These are phyloP conservation scores for Pangasius larnaudii DNA, from an alignment of 2,797 vertebrate species.

Conservation along the genomic window DNA sequence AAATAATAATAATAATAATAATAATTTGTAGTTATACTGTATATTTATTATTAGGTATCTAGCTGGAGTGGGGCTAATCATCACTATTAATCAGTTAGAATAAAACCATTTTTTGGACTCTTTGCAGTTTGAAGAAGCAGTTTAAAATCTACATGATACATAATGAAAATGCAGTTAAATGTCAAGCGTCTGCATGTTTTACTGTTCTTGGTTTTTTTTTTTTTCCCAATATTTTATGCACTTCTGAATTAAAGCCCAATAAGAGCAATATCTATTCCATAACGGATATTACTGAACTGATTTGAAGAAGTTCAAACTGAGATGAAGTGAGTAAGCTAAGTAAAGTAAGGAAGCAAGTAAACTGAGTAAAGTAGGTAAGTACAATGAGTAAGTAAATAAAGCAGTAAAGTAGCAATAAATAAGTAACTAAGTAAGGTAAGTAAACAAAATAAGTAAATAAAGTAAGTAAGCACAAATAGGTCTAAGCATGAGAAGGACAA, in stretches of 20 bases:
- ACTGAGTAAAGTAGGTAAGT: background rate
- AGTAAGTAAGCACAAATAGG: background rate
- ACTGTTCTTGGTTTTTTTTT: background rate
- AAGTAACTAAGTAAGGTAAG: background rate
- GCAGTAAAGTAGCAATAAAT: background rate
- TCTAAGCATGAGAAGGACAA: background rate
- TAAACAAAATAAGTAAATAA: background rate
- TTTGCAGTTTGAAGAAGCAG: background rate
- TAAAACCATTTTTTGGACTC: background rate
- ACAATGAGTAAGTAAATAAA: background rate
- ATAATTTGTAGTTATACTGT: background rate
- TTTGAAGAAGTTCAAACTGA: background rate
- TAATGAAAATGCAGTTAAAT: background rate
- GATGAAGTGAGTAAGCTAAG: background rate
- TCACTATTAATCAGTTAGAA: background rate
- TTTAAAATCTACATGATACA: background rate
- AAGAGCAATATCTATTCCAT: background rate
- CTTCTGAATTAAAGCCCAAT: background rate
- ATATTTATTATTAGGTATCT: background rate
- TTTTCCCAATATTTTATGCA: background rate
- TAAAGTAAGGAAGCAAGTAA: background rate
- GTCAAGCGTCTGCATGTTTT: background rate
- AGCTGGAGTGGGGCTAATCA: background rate
- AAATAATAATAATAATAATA: background rate
- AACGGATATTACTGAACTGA: background rate